These are phyloP conservation scores for Myotis brandtii DNA, from an alignment of 2,113 vertebrate genomes.

Conservation along the genomic window DNA sequence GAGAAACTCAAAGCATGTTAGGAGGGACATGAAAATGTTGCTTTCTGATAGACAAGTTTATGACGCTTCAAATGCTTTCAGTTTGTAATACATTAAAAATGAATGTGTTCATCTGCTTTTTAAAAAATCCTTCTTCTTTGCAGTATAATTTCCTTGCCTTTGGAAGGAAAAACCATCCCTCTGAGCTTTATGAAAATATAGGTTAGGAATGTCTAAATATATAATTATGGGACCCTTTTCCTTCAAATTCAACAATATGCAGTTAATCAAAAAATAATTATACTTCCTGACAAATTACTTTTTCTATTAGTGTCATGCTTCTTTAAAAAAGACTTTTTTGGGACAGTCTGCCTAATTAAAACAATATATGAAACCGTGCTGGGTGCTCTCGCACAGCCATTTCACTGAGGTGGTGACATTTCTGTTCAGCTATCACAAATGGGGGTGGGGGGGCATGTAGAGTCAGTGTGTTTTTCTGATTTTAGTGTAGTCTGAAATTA, in stretches of 20 bases:
- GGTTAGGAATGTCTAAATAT: conserved; percentile 15
- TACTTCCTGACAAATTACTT: conserved; percentile 63
- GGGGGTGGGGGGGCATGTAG: background rate
- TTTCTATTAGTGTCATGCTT: conserved; percentile 49
- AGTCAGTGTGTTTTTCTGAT: background rate
- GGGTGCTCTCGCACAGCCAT: background rate
- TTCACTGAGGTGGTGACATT: background rate
- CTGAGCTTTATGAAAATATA: conserved; percentile 29
- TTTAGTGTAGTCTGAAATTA: conserved; percentile 35
- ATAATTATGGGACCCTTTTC: conserved; percentile 45
- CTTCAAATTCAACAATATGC: conserved; percentile 56
- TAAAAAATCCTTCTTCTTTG: background rate
- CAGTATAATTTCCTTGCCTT: conserved; percentile 19
- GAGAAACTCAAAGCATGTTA: conserved; percentile 21
- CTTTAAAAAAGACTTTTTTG: background rate
- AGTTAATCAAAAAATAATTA: conserved; percentile 71
- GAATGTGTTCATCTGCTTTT: background rate
- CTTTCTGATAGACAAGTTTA: background rate
- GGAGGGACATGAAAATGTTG: background rate
- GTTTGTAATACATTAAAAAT: conserved; percentile 21
- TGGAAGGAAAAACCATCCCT: background rate
- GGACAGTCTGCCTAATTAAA: conserved; percentile 55
- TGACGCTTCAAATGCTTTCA: background rate
- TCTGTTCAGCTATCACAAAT: background rate
- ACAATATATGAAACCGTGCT: conserved; percentile 22